Evolutionary conservation across 1,140 invertebrate species (phyloP).

Genomic region (Hyles vespertilio): DNA sequence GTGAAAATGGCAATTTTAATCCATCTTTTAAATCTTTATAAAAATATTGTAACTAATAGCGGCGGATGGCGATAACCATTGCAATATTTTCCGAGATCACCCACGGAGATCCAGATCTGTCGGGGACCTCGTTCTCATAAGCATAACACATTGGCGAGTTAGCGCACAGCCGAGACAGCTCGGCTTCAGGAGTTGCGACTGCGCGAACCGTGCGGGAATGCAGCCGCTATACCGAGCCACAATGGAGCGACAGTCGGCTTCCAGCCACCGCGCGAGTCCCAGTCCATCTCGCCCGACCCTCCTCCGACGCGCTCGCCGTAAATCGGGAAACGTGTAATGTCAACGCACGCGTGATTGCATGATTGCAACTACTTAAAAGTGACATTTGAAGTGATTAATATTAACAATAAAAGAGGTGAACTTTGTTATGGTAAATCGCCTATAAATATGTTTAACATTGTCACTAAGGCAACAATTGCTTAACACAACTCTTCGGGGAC

Average conservation of each 20-base stretch:
- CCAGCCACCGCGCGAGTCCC: slow-evolving; percentile 31
- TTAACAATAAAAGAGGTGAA: slow-evolving; percentile 52
- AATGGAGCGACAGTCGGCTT: slow-evolving; percentile 43
- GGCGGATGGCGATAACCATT: neutral
- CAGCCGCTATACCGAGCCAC: slow-evolving; percentile 36
- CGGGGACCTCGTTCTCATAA: slow-evolving; percentile 10
- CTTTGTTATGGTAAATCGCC: slow-evolving; percentile 24
- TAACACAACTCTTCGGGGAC: too few relatives aligned
- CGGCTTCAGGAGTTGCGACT: slow-evolving; percentile 41
- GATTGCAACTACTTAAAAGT: slow-evolving; percentile 47
- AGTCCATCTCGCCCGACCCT: slow-evolving; percentile 11
- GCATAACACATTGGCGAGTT: too few relatives aligned
- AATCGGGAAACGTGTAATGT: slow-evolving; percentile 41
- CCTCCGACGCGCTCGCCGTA: slow-evolving; percentile 7
- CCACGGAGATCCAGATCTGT: slow-evolving; percentile 11
- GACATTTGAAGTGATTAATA: slow-evolving; percentile 55
- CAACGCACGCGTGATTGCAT: slow-evolving; percentile 44
- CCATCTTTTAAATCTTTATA: too few relatives aligned
- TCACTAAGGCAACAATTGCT: too few relatives aligned
- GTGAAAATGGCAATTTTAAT: too few relatives aligned
- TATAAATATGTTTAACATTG: neutral
- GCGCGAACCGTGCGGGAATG: slow-evolving; percentile 46
- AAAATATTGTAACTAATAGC: too few relatives aligned
- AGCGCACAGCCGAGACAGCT: too few relatives aligned
- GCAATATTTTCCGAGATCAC: neutral